Evolutionary conservation across 2,113 vertebrate species (phyloP), one percentile per base, ranked within the genome.

Genomic region (Hippocampus comes): DNA sequence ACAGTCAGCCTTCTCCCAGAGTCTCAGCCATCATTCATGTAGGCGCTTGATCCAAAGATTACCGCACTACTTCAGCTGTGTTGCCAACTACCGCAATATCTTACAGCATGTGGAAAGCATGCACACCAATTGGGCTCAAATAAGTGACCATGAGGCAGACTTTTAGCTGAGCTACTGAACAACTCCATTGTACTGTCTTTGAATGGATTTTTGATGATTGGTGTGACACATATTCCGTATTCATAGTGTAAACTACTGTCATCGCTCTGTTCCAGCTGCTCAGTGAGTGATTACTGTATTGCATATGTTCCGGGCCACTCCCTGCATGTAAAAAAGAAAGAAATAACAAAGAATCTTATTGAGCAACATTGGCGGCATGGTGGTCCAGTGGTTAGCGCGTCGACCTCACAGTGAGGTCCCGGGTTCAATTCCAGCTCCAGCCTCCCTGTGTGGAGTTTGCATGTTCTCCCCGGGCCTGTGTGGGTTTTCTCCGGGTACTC

Each of bases 61-160:
- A 92, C 90, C 86, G 56, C 89, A 91, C 69, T 70, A 82, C 71
- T 73, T 84, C 76, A 51, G 76, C 82, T 46, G 78, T 72, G 71
- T 49, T 83, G 88, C 91, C 90, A 92, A 67, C 72, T 51, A 78
- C 89, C 87, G 81, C 87, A 92, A 91, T 56, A 76, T 76, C 88
- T 92, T 89, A 92, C 90, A 80, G 86, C 90, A 91, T 90, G 85
- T 89, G 91, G 91, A 93, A 92, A 87, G 86, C 90, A 92, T 93
- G 89, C 77, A 63, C 55, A 56, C 87, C 80, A 84, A 72, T 74
- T 53, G 59, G 66, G 68, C 77, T 78, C 72, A 77, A 87, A 88
- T 78, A 73, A 83, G 77, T 74, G 81, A 76, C 83, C 79, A 55
- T 77, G 63, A 86, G 79, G 87, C 84, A 61, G 66, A 10, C 72